phyloP scores from a whole-genome alignment of 2,113 vertebrate genomes.

The Procavia capensis region DNA sequence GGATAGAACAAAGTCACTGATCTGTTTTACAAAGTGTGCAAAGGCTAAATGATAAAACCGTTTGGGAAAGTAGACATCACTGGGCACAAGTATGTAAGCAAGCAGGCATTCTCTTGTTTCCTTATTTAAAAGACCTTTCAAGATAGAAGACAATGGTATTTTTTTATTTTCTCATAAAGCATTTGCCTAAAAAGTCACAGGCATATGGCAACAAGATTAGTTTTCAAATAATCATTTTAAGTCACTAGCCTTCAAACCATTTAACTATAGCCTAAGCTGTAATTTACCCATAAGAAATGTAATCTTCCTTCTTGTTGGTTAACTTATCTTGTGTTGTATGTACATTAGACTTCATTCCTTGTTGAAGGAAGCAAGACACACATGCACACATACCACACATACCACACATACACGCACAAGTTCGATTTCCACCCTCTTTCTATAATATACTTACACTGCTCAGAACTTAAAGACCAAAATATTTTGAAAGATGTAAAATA shows the following conservation, averaged over 20 bases:
- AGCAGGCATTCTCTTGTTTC: not conserved
- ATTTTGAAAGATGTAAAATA: not conserved
- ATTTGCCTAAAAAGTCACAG: constrained; percentile 39
- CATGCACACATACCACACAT: not conserved
- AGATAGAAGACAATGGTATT: not conserved
- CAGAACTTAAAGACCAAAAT: constrained; percentile 24
- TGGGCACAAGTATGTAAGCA: constrained; percentile 8
- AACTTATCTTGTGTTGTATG: constrained; percentile 21
- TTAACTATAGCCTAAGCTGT: not conserved
- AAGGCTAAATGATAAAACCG: constrained; percentile 24
- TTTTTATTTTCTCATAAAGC: not conserved
- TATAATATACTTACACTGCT: not conserved
- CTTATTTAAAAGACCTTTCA: not conserved
- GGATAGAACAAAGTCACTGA: constrained; percentile 19
- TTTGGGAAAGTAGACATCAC: not conserved
- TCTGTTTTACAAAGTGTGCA: not conserved
- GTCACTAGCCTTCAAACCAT: not conserved
- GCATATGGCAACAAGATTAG: constrained; percentile 9
- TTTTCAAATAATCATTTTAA: constrained; percentile 46
- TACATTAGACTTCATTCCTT: not conserved
- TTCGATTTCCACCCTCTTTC: not conserved
- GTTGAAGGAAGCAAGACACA: not conserved
- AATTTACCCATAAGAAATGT: not conserved
- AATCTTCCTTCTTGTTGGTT: not conserved
- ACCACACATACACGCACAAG: too few species aligned